Percentiles rank a stretch among this genome's conserved stretches.
These are phyloP conservation scores for Acleris laterana DNA, from an alignment of 2,888 invertebrate genomes.

Conservation along the genomic window DNA sequence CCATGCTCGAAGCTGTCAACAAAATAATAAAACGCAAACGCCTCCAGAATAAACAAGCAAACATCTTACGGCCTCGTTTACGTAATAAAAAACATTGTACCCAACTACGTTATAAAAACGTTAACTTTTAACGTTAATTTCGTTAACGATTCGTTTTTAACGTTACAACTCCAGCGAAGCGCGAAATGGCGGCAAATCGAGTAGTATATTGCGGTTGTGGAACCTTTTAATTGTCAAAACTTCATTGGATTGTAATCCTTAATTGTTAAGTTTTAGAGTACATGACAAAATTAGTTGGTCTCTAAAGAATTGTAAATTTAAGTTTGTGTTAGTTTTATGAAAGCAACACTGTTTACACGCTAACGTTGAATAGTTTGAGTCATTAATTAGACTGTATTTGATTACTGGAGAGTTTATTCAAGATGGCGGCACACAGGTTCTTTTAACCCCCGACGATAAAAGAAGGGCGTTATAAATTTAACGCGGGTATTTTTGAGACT, in stretches of 20 bases:
- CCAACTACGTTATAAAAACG: constrained; percentile 37
- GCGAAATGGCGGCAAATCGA: constrained; percentile 27
- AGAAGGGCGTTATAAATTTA: too few species aligned
- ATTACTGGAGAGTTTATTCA: constrained; percentile 40
- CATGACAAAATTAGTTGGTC: neutral
- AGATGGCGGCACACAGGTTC: neutral
- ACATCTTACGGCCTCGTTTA: constrained; percentile 31
- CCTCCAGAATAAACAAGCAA: constrained; percentile 33
- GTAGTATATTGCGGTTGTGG: constrained; percentile 19
- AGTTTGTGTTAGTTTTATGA: constrained; percentile 46
- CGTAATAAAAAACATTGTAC: constrained; percentile 38
- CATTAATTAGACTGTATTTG: constrained; percentile 49
- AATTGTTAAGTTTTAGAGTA: neutral
- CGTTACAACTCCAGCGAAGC: constrained; percentile 37
- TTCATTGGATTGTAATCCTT: constrained; percentile 9
- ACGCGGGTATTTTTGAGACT: too few species aligned
- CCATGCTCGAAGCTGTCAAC: constrained; percentile 35
- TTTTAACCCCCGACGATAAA: too few species aligned
- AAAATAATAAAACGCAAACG: constrained; percentile 32
- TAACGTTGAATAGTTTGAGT: constrained; percentile 42
- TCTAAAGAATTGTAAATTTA: constrained; percentile 30
- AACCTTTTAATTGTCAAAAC: neutral
- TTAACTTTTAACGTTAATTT: constrained; percentile 42
- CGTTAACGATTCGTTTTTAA: constrained; percentile 43
- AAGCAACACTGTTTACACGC: constrained; percentile 50